phyloP scores from a whole-genome alignment of 2,113 vertebrate species.

The Perca flavescens region DNA sequence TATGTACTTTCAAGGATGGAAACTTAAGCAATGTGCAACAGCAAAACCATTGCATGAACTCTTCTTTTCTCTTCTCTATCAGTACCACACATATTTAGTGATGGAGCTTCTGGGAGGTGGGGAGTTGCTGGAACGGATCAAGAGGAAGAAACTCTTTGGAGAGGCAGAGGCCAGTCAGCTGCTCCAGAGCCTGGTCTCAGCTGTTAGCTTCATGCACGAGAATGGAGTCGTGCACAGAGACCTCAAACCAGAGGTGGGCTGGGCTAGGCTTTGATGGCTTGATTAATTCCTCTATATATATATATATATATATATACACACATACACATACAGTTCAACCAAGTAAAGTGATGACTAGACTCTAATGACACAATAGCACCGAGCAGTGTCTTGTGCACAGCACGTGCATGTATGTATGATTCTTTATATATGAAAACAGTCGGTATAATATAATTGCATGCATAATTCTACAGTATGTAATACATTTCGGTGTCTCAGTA shows the following conservation, averaged over 20 bases:
- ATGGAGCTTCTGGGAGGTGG: constrained; percentile 92
- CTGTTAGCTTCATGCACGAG: constrained; percentile 94
- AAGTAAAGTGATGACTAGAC: background rate
- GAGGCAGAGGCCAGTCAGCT: constrained; percentile 93
- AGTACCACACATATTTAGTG: constrained; percentile 93
- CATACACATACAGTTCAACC: no score
- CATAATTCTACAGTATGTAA: constrained; percentile 15
- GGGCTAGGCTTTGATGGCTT: background rate
- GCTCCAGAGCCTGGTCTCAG: constrained; percentile 90
- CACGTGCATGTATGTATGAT: background rate
- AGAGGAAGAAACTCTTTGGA: constrained; percentile 91
- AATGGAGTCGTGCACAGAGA: constrained; percentile 93
- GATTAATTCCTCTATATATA: background rate
- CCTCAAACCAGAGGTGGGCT: constrained; percentile 91
- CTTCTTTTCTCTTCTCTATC: background rate
- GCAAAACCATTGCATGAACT: background rate
- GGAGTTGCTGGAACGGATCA: constrained; percentile 91
- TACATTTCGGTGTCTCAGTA: background rate
- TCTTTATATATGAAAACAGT: background rate
- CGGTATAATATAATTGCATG: background rate
- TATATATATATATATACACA: no score
- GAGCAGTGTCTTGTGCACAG: background rate
- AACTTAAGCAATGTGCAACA: background rate
- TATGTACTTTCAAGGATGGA: background rate
- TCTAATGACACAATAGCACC: background rate